Percentiles rank a stretch among this genome's conserved stretches.
Evolutionary conservation across 2,797 vertebrate genomes (phyloP).

Genomic region (Silurus lanzhouensis): DNA sequence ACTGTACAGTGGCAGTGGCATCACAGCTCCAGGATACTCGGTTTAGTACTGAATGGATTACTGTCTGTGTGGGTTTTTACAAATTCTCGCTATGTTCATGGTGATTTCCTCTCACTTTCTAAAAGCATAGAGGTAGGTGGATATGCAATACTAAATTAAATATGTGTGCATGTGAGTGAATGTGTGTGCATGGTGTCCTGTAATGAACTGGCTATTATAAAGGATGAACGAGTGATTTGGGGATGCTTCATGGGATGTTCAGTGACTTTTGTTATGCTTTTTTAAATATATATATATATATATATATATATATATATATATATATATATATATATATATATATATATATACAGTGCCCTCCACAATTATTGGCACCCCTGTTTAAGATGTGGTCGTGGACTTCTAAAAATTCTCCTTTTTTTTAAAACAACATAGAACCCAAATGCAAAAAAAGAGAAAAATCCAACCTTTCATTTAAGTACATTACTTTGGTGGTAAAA

Average conservation of each 20-base stretch:
- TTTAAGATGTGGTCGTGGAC: too few species aligned
- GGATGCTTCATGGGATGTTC: background rate
- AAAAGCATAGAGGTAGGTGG: background rate
- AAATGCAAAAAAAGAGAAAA: too few species aligned
- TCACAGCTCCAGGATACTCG: background rate
- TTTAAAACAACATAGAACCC: too few species aligned
- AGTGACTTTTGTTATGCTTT: background rate
- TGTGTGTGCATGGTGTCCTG: background rate
- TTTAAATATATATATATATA: too few species aligned
- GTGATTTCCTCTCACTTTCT: background rate
- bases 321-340: too few species aligned
- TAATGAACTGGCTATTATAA: background rate
- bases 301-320: too few species aligned
- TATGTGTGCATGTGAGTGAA: background rate
- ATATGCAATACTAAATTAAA: background rate
- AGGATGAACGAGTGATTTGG: background rate
- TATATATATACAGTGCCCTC: too few species aligned
- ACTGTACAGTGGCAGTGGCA: background rate
- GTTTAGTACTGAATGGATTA: background rate
- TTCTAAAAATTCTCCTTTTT: too few species aligned
- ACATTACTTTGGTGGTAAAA: too few species aligned
- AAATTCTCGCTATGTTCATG: background rate
- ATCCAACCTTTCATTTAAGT: too few species aligned
- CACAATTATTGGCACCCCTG: too few species aligned
- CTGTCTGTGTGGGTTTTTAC: background rate